Evolutionary conservation across 2,113 vertebrate species (phyloP), one percentile per base, ranked within the genome.

Genomic region (Phoenicopterus ruber): DNA sequence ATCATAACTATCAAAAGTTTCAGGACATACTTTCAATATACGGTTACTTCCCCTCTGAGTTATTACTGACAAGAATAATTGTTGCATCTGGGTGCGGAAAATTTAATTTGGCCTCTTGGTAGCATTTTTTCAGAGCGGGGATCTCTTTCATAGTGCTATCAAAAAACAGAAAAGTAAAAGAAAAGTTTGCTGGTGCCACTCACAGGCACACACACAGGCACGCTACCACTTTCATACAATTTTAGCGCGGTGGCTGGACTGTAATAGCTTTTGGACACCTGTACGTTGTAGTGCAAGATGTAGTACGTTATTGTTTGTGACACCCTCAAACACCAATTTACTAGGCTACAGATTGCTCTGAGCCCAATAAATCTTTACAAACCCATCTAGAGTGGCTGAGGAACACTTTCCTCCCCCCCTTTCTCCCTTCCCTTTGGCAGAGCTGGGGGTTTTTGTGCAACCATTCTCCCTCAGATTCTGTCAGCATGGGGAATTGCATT

Each of bases 241-340:
- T 98, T 98, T 93, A 97, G 96, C 82, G 65, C 83, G 91, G 90
- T 47, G 38, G 83, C 90, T 87, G 49, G 82, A 74, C 82, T 96
- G 90, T 97, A 98, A 98, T 98, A 97, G 96, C 93, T 97, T 98
- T 97, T 97, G 94, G 98, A 97, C 93, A 97, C 67, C 97, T 96
- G 89, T 74, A 97, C 42, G 12, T 91, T 97, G 88, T 66, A 70
- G 76, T 91, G 90, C 72, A 95, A 98, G 97, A 97, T 97, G 83
- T 94, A 97, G 71, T 90, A 96, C 89, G 82, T 98, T 98, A 98
- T 98, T 98, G 96, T 97, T 97, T 97, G 97, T 98, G 98, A 97
- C 97, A 97, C 86, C 58, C 94, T 94, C 97, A 98, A 98, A 98
- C 97, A 96, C 95, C 98, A 98, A 97, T 98, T 98, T 98, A 92